Percentiles rank a stretch among this genome's conserved stretches.
phyloP scores from a whole-genome alignment of 53 echinoderm and acorn worm species.

The Holothuria leucospilota region DNA sequence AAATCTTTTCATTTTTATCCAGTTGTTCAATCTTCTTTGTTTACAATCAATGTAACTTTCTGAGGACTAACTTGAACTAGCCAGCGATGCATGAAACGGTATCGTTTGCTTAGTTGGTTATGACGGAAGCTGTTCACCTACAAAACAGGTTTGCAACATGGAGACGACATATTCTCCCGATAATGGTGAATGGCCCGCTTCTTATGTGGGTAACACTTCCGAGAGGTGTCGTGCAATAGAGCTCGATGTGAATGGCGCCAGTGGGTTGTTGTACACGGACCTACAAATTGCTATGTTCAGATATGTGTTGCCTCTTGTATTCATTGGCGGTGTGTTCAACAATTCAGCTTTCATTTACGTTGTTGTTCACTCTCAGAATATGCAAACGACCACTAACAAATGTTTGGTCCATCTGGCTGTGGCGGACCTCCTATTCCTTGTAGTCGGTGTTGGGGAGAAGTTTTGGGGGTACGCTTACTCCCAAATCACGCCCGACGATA shows the following conservation, averaged over 20 bases:
- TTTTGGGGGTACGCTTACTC: conserved; percentile 30
- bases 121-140: no score
- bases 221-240: neutral
- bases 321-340: conserved; percentile 28
- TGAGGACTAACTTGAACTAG: no score
- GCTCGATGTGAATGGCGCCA: neutral
- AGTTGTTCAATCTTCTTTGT: no score
- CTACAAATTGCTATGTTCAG: conserved; percentile 8
- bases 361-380: conserved; percentile 21
- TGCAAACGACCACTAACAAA: conserved; percentile 41
- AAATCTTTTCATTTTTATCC: no score
- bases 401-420: conserved; percentile 36
- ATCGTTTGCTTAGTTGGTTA: no score
- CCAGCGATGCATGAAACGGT: no score
- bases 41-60: no score
- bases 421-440: conserved; percentile 37
- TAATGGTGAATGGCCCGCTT: no score
- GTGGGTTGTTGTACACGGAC: conserved; percentile 12
- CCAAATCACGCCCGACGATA: conserved; percentile 33
- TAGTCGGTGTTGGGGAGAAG: neutral
- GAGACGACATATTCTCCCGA: no score
- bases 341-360: conserved; percentile 50
- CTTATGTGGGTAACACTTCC: no score
- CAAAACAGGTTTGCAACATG: no score
- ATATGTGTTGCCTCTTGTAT: conserved; percentile 31